Evolutionary conservation across 2,888 invertebrate species (phyloP).

Genomic region (Epiblema foenella): DNA sequence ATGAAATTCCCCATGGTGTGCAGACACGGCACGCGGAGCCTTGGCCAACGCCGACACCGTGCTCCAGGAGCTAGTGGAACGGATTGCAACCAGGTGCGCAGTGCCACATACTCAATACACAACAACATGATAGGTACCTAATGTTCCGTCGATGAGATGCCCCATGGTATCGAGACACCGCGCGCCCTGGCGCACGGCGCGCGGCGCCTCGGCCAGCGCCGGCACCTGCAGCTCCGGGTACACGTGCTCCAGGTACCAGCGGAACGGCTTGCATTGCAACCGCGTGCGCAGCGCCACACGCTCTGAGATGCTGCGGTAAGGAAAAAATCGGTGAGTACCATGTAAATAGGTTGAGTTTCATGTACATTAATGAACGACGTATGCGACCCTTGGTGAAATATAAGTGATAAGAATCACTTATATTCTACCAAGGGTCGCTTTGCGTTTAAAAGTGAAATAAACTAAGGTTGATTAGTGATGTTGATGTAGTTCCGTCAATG

Average conservation of each 20-base stretch:
- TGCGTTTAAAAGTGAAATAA: no score
- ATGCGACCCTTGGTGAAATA: no score
- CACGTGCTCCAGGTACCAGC: slow-evolving; percentile 96
- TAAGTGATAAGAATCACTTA: no score
- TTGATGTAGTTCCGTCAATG: no score
- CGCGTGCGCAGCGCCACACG: slow-evolving; percentile 91
- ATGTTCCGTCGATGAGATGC: slow-evolving; percentile 92
- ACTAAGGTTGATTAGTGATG: no score
- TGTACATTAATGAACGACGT: no score
- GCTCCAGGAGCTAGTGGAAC: slow-evolving; percentile 97
- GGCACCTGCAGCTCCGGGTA: slow-evolving; percentile 95
- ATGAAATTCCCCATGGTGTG: slow-evolving; percentile 97
- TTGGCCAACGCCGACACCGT: slow-evolving; percentile 88
- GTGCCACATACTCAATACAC: slow-evolving; percentile 87
- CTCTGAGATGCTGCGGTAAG: slow-evolving; percentile 89
- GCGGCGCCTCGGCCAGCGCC: slow-evolving; percentile 81
- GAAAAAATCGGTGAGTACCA: neutral
- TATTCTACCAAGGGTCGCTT: no score
- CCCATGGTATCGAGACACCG: slow-evolving; percentile 98
- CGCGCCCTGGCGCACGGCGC: slow-evolving; percentile 91
- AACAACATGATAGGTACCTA: slow-evolving; percentile 81
- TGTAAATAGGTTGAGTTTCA: no score
- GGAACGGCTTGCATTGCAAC: slow-evolving; percentile 96
- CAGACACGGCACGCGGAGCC: slow-evolving; percentile 90
- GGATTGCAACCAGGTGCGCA: slow-evolving; percentile 96